Evolutionary conservation across 2,113 vertebrate species (phyloP).

Genomic region (Cairina moschata): DNA sequence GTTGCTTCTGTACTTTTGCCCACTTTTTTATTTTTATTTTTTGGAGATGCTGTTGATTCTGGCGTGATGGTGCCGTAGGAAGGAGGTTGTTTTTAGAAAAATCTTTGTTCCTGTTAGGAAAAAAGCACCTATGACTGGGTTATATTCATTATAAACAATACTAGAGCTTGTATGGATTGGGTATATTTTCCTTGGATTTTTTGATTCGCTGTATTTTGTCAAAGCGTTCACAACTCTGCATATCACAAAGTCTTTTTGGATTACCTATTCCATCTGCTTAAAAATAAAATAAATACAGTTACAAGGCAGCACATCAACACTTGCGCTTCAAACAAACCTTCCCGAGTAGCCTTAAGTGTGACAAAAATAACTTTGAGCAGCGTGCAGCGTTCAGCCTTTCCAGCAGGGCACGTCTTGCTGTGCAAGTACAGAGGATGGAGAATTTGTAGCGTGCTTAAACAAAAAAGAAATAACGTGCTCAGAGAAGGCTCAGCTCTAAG

Average conservation of each 20-base stretch:
- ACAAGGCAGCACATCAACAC: neutral
- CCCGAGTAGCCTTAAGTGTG: neutral
- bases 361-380: constrained; percentile 2
- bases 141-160: neutral
- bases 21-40: neutral
- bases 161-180: neutral
- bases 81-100: neutral
- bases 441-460: neutral
- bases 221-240: neutral
- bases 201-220: neutral
- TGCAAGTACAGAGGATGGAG: neutral
- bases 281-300: neutral
- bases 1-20: constrained; percentile 28
- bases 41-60: constrained; percentile 5
- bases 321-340: neutral
- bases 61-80: neutral
- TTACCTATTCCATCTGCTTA: neutral
- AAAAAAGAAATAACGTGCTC: neutral
- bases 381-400: neutral
- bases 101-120: neutral
- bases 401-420: neutral
- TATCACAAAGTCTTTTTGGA: neutral
- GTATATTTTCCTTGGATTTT: neutral
- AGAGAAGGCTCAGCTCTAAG: neutral
- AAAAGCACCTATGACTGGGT: neutral